A percentile compares a stretch with the other conserved stretches of the same genome.
Conservation (phyloP, 2,797 vertebrate species). For the Chelonia mydas region DNA sequence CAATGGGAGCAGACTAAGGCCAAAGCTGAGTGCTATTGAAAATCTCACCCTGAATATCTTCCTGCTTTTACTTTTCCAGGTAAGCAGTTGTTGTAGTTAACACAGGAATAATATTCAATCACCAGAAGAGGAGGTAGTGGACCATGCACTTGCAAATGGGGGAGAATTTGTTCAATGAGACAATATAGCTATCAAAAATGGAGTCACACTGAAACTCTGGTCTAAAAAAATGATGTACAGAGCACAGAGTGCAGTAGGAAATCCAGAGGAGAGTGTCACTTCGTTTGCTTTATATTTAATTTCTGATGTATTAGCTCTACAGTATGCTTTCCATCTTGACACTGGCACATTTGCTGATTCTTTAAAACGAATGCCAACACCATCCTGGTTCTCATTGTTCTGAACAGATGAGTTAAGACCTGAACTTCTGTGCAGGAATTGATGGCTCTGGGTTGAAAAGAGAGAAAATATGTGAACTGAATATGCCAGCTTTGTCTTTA, state of each 20-base stretch:
- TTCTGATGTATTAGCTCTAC: neutral
- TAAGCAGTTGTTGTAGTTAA: neutral
- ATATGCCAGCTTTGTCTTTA: slow-evolving; percentile 38
- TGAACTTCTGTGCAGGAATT: accelerated
- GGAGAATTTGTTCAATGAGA: neutral
- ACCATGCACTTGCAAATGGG: neutral
- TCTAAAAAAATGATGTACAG: neutral
- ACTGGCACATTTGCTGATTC: neutral
- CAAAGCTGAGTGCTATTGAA: neutral
- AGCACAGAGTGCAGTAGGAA: neutral
- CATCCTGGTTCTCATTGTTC: neutral
- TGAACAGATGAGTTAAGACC: neutral
- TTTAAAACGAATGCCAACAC: neutral
- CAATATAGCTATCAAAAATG: neutral
- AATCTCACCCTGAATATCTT: neutral
- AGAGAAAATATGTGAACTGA: neutral
- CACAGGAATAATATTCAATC: neutral
- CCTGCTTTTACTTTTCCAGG: neutral
- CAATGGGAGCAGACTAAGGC: neutral
- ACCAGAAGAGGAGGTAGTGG: accelerated
- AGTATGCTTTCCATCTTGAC: neutral
- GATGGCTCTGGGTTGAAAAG: neutral
- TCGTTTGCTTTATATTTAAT: neutral
- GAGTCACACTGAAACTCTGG: accelerated
- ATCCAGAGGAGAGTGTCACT: neutral